Conservation (phyloP, 2,888 invertebrate species). For the Acanthococcus lagerstroemiae region DNA sequence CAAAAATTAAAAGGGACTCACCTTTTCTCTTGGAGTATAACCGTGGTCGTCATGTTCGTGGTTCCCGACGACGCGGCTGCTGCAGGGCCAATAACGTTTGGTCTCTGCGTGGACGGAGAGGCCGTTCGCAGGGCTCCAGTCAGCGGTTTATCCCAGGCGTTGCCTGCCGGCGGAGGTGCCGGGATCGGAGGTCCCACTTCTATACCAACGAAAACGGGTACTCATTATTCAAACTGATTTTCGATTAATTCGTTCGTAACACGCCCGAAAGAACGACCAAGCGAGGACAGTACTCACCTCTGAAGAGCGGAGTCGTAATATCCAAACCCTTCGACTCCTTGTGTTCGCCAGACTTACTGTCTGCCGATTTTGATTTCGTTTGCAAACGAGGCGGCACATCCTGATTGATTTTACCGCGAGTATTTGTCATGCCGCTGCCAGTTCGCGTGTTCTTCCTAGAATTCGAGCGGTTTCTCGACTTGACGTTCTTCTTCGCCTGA, state of each 20-base stretch:
- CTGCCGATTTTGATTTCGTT: background rate
- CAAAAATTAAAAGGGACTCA: background rate
- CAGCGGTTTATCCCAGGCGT: constrained; percentile 80
- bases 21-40: background rate
- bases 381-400: background rate
- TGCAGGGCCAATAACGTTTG: background rate
- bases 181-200: constrained; percentile 38
- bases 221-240: too few relatives aligned
- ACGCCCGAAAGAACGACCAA: background rate
- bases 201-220: background rate
- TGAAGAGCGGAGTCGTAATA: constrained; percentile 3
- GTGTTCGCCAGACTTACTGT: background rate
- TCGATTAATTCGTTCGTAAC: background rate
- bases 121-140: constrained; percentile 55
- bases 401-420: background rate
- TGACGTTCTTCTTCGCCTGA: constrained; percentile 5
- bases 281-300: constrained; percentile 14
- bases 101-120: constrained; percentile 39
- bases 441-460: constrained; percentile 10
- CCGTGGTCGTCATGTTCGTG: background rate
- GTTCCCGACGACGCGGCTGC: background rate
- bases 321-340: constrained; percentile 4
- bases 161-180: constrained; percentile 60
- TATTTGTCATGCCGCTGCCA: background rate
- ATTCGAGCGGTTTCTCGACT: constrained; percentile 16